Base-by-base conservation (phyloP, 1,140 invertebrate species). In the Metaphire vulgaris region DNA sequence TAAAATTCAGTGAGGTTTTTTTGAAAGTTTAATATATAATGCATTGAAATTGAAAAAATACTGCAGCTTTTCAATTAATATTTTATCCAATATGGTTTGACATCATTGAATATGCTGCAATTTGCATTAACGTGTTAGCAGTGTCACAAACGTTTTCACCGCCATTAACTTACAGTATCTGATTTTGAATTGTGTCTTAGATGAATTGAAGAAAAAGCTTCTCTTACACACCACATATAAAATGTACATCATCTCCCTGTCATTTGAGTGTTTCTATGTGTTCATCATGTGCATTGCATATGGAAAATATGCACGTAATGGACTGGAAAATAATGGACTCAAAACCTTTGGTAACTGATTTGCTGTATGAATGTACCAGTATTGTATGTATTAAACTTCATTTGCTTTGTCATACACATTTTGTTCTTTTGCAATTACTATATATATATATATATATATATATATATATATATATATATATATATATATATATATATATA, bases 211-310 rank as follows among this genome's bases (percentile, higher is more conserved):
- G 78, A 88, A 89, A 0, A 87, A 92, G 41, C 91, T 94, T 82
- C 84, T 96, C 0, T 88, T 95, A 33, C 94, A 96, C 83, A 88
- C 92, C 0, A 95, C 93, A 0, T 96, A 95, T 85, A 93, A 94
- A 83, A 84, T 96, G 77, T 96, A 92, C 82, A 87, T 94, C 16
- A 79, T 89, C 1, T 92, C 93, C 0, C 84, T 93, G 2, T 81
- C 89, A 2, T 82, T 87, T 16, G 87, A 89, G 82, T 83, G 82
- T 15, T 56, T 84, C 31, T 91, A 92, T 2, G 87, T 94, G 0
- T 80, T 91, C 1, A 84, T 92, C 2, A 87, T 91, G 69, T 88
- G 87, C 76, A 83, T 91, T 1, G 89, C 90, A 14, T 92, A 91
- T 81, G 88, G 90, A 16, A 88, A 89, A 77, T 93, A 91, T 83